Conservation (phyloP, 2,888 invertebrate genomes). For the Epirrhoe tristata region DNA sequence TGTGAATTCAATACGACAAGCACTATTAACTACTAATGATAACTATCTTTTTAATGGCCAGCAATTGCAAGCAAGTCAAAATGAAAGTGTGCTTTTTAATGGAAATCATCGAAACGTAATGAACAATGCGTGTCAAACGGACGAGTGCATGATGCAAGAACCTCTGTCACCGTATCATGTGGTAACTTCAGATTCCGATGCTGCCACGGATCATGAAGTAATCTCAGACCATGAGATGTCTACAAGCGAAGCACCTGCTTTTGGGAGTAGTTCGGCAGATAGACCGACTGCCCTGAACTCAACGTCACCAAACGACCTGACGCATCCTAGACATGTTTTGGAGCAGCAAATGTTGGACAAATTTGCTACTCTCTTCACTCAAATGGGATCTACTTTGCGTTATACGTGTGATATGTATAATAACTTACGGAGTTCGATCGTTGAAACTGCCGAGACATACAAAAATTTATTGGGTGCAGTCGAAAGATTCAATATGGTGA, state of each 20-base stretch:
- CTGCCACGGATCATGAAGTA: conserved; percentile 5
- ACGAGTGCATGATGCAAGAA: background rate
- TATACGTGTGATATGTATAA: conserved; percentile 24
- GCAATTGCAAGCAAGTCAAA: background rate
- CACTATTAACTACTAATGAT: conserved; percentile 6
- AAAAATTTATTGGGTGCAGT: background rate
- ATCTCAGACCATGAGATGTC: conserved; percentile 2
- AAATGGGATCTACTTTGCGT: conserved; percentile 19
- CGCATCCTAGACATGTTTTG: conserved; percentile 5
- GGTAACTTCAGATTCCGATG: conserved; percentile 7
- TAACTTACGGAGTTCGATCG: conserved; percentile 17
- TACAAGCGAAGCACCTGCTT: background rate
- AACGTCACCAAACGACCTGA: background rate
- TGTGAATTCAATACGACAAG: background rate
- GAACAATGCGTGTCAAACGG: conserved; percentile 11
- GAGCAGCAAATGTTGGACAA: conserved; percentile 33
- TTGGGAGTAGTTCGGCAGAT: background rate
- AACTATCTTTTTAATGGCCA: background rate
- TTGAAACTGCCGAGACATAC: conserved; percentile 11
- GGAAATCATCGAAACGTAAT: conserved; percentile 4
- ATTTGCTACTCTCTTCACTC: conserved; percentile 17
- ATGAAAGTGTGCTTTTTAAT: background rate
- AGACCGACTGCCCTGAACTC: conserved; percentile 9
- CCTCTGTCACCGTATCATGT: conserved; percentile 1
- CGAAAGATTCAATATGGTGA: background rate